Percentiles rank a stretch among this genome's conserved stretches.
These are phyloP conservation scores for Cebus imitator DNA, from an alignment of 2,113 vertebrate species.

Conservation along the genomic window DNA sequence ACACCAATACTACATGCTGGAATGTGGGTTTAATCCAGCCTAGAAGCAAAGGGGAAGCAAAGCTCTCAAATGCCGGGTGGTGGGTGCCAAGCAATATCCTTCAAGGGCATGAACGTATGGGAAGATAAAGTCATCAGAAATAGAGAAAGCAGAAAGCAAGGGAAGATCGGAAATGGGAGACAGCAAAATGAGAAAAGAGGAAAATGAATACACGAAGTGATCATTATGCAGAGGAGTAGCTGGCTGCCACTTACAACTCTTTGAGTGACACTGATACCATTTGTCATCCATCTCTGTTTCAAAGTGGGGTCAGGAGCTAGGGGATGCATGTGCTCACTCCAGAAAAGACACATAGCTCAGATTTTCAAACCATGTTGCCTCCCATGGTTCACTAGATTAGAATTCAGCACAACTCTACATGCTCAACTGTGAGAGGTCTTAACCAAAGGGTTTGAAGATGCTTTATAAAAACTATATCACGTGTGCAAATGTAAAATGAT, in stretches of 20 bases:
- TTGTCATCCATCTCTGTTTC: slow-evolving; percentile 18
- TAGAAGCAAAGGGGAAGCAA: neutral
- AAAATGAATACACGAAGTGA: neutral
- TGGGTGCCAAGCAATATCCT: neutral
- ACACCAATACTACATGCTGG: neutral
- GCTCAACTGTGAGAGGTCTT: neutral
- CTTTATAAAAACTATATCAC: neutral
- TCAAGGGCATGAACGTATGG: neutral
- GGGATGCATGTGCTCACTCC: neutral
- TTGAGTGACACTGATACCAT: neutral
- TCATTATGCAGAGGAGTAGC: neutral
- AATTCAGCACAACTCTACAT: neutral
- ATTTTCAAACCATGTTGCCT: neutral
- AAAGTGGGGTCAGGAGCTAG: neutral
- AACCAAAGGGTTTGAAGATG: neutral
- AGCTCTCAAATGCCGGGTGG: neutral
- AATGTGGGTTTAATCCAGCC: neutral
- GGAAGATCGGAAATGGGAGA: neutral
- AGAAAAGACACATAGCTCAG: neutral
- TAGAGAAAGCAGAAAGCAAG: neutral
- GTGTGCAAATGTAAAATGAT: neutral
- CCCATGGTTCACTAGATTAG: neutral
- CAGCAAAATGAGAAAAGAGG: neutral
- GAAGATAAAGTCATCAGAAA: neutral
- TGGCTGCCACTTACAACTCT: neutral